These are phyloP conservation scores for Notarius lentiginosus DNA, from an alignment of 2,113 vertebrate genomes.

Conservation along the genomic window DNA sequence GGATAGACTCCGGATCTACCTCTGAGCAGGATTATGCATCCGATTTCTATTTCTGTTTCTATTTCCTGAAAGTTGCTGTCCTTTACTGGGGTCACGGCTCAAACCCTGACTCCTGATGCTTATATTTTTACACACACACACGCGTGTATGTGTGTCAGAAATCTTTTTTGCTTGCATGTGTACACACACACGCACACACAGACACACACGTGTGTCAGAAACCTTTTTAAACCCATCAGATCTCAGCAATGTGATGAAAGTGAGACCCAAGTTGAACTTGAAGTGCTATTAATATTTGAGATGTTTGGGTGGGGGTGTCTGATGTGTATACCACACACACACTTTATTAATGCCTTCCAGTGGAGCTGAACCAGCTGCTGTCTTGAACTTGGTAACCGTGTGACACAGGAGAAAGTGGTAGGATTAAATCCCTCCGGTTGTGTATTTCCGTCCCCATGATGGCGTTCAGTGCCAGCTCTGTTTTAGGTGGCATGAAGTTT, in stretches of 20 bases:
- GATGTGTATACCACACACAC: background rate
- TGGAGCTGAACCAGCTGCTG: slow-evolving; percentile 25
- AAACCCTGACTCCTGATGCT: background rate
- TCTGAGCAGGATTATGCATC: background rate
- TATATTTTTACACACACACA: background rate
- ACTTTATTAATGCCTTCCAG: slow-evolving; percentile 30
- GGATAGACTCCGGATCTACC: background rate
- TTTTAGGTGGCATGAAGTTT: slow-evolving; percentile 46
- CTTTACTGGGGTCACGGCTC: background rate
- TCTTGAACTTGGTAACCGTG: background rate
- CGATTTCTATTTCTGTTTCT: background rate
- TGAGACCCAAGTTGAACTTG: slow-evolving; percentile 15
- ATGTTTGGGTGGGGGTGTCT: background rate
- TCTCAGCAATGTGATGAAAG: background rate
- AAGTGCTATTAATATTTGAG: slow-evolving; percentile 33
- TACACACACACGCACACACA: background rate
- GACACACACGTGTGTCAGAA: background rate
- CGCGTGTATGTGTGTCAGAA: no score
- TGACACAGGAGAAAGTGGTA: slow-evolving; percentile 38
- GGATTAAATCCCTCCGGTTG: slow-evolving; percentile 42
- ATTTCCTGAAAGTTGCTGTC: background rate
- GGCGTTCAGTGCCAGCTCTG: slow-evolving; percentile 19
- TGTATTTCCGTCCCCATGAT: slow-evolving; percentile 49
- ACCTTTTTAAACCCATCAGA: background rate
- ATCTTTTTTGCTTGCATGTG: no score